Base-by-base conservation (phyloP, 2,888 invertebrate genomes). In the Calliphora vomitoria region DNA sequence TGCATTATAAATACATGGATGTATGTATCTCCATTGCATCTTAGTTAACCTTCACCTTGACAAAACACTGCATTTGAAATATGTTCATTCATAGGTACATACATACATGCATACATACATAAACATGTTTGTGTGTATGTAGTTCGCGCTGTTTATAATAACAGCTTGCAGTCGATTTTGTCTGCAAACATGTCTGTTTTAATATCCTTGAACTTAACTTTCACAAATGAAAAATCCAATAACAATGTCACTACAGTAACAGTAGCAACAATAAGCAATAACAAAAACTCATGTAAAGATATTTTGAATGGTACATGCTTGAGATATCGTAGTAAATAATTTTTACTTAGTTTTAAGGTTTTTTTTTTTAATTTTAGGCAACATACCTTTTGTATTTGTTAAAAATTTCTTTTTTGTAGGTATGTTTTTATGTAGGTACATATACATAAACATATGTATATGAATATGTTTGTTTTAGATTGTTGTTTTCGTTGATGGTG, bases 161-260 rank as follows among this genome's bases (percentile, higher is more conserved):
- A 72, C 53, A 62, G 44, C 62, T 74, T 74, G 60, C 80, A 75
- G 74, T 25, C 18, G 50, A 79, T 60, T 75, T 41, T 74, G 69
- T 76, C 82, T 82, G 84, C 75, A 84, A 60, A 72, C 76, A 60
- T 74, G 50, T 41, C 78, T 76, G 60, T 82, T 85, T 87, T 78
- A 44, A 79, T 74, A 87, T 85, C 87, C 87, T 87, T 87, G 87
- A 87, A 87, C 87, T 87, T 87, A 87, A 87, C 87, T 87, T 87
- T 87, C 87, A 87, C 87, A 85, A 87, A 55, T 38, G 20, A 31
- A 62, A 85, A 78, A 76, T 64, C 41, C 71, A 64, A 74, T n/a
- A 35, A 35, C 13, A 62, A 44, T 44, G 44, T 11, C 44, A 44
- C 44, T 44, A 11, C 13, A 44, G 44, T 44, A 11, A 44, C 0